phyloP scores from a whole-genome alignment of 2,888 invertebrate genomes.

The Pseudeuparius sepicola region DNA sequence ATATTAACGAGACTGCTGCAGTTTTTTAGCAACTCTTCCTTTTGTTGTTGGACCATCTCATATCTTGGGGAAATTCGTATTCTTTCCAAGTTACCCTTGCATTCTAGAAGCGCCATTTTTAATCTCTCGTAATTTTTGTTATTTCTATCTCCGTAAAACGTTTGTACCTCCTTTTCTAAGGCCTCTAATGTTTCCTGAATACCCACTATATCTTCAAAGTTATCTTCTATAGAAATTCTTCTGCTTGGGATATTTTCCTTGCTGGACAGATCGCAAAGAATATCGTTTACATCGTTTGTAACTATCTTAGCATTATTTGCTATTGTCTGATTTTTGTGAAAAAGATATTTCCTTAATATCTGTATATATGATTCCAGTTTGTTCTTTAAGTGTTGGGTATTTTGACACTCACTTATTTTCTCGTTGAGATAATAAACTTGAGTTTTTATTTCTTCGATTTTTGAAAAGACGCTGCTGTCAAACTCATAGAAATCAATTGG shows the following conservation, averaged over 20 bases:
- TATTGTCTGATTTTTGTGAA: constrained; percentile 19
- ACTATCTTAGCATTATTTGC: constrained; percentile 22
- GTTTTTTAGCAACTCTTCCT: constrained; percentile 22
- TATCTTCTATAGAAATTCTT: constrained; percentile 9
- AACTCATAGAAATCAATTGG: constrained; percentile 1
- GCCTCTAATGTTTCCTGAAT: constrained; percentile 16
- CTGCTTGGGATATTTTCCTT: constrained; percentile 4
- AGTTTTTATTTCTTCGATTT: constrained; percentile 23
- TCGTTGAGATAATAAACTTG: constrained; percentile 25
- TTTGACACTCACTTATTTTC: constrained; percentile 20
- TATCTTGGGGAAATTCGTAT: constrained; percentile 18
- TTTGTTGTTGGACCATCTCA: constrained; percentile 15
- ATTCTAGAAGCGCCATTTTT: constrained; percentile 15
- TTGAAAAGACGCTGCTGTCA: constrained; percentile 19
- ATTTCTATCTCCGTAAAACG: constrained; percentile 18
- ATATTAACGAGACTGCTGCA: constrained; percentile 15
- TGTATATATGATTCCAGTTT: constrained; percentile 21
- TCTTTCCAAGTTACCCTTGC: constrained; percentile 14
- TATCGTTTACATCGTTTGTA: constrained; percentile 20
- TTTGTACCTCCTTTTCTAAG: constrained; percentile 17
- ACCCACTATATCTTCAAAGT: constrained; percentile 15
- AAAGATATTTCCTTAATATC: constrained; percentile 16
- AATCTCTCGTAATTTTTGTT: constrained; percentile 19
- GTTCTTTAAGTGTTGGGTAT: constrained; percentile 19
- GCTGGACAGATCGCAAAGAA: background rate